phyloP scores from a whole-genome alignment of 2,797 vertebrate genomes.

The Ctenochaetus hawaiiensis region DNA sequence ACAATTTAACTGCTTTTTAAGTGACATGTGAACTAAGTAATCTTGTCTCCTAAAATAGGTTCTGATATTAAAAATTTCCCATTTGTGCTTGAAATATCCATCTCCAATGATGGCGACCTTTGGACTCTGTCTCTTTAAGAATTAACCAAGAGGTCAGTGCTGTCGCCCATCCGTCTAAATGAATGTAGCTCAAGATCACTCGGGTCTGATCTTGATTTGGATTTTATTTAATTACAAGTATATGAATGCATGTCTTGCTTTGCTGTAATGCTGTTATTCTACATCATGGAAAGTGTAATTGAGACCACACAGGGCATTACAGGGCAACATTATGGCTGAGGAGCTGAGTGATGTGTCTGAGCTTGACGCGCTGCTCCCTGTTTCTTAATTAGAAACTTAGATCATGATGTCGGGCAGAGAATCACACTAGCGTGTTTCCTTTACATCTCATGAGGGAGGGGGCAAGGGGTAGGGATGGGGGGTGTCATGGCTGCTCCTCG shows the following conservation, averaged over 20 bases:
- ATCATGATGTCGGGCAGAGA: conserved; percentile 65
- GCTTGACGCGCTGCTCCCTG: conserved; percentile 68
- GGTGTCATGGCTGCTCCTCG: conserved; percentile 19
- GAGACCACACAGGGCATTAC: conserved; percentile 81
- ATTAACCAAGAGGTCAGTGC: conserved; percentile 60
- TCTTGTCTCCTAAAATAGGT: conserved; percentile 10
- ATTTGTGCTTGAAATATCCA: not conserved
- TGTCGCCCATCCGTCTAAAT: conserved; percentile 67
- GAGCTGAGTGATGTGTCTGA: conserved; percentile 76
- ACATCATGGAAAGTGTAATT: conserved; percentile 83
- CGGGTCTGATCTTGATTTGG: conserved; percentile 71
- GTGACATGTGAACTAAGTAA: not conserved
- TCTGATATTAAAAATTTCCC: conserved; percentile 15
- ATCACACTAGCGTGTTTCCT: conserved; percentile 60
- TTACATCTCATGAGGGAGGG: conserved; percentile 40
- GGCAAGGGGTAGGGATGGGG: conserved; percentile 3
- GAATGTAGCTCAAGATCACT: conserved; percentile 68
- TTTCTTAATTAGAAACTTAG: conserved; percentile 82
- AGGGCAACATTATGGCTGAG: conserved; percentile 68
- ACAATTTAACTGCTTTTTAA: not conserved
- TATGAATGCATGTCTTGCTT: conserved; percentile 82
- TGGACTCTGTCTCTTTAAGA: conserved; percentile 71
- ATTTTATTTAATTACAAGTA: conserved; percentile 82
- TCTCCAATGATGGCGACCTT: conserved; percentile 59
- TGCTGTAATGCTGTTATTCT: conserved; percentile 84